Evolutionary conservation across 1,140 invertebrate genomes (phyloP).

Genomic region (Drosophila murphyi): DNA sequence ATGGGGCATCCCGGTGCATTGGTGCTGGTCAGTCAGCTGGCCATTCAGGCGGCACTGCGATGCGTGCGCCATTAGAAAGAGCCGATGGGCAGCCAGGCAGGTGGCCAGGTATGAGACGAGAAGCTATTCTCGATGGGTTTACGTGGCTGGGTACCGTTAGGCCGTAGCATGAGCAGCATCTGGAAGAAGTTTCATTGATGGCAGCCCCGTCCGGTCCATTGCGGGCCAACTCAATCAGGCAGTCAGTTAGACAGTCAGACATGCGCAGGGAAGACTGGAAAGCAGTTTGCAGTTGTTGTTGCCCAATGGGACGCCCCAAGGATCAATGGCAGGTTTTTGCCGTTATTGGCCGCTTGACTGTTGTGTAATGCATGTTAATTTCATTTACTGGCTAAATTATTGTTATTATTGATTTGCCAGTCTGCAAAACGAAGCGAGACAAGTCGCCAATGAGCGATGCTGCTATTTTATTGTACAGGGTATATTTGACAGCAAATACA

Average conservation of each 20-base stretch:
- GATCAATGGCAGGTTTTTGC: constrained; percentile 79
- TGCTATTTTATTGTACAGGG: not conserved
- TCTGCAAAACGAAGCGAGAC: constrained; percentile 2
- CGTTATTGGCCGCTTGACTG: constrained; percentile 70
- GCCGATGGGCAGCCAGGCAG: constrained; percentile 21
- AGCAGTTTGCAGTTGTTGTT: constrained; percentile 41
- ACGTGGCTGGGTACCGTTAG: constrained; percentile 63
- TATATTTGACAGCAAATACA: not conserved
- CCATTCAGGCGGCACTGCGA: constrained; percentile 75
- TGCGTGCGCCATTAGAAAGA: constrained; percentile 76
- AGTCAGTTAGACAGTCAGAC: constrained; percentile 65
- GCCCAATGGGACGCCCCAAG: constrained; percentile 74
- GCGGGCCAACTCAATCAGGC: constrained; percentile 77
- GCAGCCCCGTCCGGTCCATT: constrained; percentile 33
- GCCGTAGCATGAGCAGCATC: constrained; percentile 59
- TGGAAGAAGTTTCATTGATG: constrained; percentile 71
- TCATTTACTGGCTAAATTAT: constrained; percentile 75
- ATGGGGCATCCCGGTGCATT: constrained; percentile 17
- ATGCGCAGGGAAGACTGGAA: constrained; percentile 64
- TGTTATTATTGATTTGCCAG: constrained; percentile 73
- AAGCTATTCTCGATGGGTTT: constrained; percentile 18
- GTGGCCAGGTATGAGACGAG: constrained; percentile 12
- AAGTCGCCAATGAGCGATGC: not conserved
- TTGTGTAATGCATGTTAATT: constrained; percentile 79
- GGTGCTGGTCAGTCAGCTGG: constrained; percentile 66